Percentiles rank a stretch among this genome's conserved stretches.
These are phyloP conservation scores for Pomacea maculata DNA, from an alignment of 1,140 invertebrate genomes.

Conservation along the genomic window DNA sequence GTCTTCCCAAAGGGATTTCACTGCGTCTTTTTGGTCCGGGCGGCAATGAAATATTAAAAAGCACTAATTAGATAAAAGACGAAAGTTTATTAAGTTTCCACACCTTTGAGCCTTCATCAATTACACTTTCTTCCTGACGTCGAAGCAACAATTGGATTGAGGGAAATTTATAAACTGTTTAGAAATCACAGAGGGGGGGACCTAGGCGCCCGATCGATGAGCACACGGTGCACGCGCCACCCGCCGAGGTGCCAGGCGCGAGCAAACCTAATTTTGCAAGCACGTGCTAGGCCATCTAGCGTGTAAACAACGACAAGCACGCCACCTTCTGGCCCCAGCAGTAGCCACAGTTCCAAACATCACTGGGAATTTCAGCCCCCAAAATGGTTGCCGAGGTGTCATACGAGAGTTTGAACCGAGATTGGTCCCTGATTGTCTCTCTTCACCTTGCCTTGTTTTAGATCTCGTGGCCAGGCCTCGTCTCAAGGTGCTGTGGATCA, in stretches of 20 bases:
- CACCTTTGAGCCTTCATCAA: slow-evolving; percentile 29
- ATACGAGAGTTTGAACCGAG: slow-evolving; percentile 27
- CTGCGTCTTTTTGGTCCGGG: slow-evolving; percentile 12
- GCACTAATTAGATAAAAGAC: slow-evolving; percentile 29
- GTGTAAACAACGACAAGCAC: slow-evolving; percentile 27
- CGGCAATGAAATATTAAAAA: slow-evolving; percentile 33
- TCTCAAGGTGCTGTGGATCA: too few species aligned
- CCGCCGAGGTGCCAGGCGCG: slow-evolving; percentile 21
- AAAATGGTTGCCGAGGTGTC: slow-evolving; percentile 31
- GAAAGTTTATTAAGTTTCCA: slow-evolving; percentile 31
- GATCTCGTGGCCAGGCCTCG: too few species aligned
- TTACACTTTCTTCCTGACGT: slow-evolving; percentile 40
- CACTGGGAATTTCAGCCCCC: slow-evolving; percentile 24
- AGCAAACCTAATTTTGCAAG: slow-evolving; percentile 24
- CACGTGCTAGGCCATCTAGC: slow-evolving; percentile 22
- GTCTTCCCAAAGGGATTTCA: slow-evolving; percentile 7
- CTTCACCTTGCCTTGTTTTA: slow-evolving; percentile 19
- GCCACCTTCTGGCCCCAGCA: slow-evolving; percentile 18
- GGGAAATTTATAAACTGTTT: slow-evolving; percentile 42
- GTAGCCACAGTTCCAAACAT: slow-evolving; percentile 11
- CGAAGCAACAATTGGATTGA: slow-evolving; percentile 36
- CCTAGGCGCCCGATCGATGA: slow-evolving; percentile 25
- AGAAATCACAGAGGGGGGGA: slow-evolving; percentile 37
- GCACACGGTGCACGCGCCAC: slow-evolving; percentile 14
- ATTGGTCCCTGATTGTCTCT: slow-evolving; percentile 25